Evolutionary conservation across 1,140 invertebrate genomes (phyloP).

Genomic region (Fopius arisanus): DNA sequence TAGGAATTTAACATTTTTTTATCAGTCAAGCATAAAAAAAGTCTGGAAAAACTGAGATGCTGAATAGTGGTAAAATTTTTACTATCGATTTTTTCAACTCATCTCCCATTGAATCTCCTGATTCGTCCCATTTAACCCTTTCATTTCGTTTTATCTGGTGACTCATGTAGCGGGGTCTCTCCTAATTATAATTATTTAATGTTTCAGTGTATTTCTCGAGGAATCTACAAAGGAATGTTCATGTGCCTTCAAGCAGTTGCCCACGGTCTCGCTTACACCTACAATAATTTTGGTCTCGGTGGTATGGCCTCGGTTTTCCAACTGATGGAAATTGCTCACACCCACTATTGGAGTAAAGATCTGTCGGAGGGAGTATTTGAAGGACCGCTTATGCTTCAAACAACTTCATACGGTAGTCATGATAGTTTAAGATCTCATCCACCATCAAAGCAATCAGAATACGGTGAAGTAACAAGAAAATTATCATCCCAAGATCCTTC

Average conservation of each 20-base stretch:
- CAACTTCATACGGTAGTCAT: slow-evolving; percentile 78
- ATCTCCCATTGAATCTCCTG: too few species aligned
- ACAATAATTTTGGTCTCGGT: slow-evolving; percentile 91
- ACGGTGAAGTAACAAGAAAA: slow-evolving; percentile 64
- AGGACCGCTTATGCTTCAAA: slow-evolving; percentile 65
- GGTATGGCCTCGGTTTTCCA: slow-evolving; percentile 98
- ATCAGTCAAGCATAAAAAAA: too few species aligned
- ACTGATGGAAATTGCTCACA: slow-evolving; percentile 97
- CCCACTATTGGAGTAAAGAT: slow-evolving; percentile 97
- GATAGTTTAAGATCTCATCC: slow-evolving; percentile 77
- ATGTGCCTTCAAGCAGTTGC: slow-evolving; percentile 90
- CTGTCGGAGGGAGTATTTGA: slow-evolving; percentile 69
- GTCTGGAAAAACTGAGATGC: too few species aligned
- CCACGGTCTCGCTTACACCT: slow-evolving; percentile 91
- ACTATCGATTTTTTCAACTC: too few species aligned
- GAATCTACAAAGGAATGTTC: slow-evolving; percentile 96
- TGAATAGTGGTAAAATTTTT: too few species aligned
- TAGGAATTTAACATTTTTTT: too few species aligned
- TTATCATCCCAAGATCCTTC: slow-evolving; percentile 65
- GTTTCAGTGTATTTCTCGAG: slow-evolving; percentile 82
- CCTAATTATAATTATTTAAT: slow-evolving; percentile 28
- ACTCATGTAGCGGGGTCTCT: too few species aligned
- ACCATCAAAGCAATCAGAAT: slow-evolving; percentile 65
- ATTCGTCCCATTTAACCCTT: too few species aligned
- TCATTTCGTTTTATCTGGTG: too few species aligned